Evolutionary conservation across 1,140 invertebrate species (phyloP), one percentile per base, ranked within the genome.

Genomic region (Cotesia glomerata): DNA sequence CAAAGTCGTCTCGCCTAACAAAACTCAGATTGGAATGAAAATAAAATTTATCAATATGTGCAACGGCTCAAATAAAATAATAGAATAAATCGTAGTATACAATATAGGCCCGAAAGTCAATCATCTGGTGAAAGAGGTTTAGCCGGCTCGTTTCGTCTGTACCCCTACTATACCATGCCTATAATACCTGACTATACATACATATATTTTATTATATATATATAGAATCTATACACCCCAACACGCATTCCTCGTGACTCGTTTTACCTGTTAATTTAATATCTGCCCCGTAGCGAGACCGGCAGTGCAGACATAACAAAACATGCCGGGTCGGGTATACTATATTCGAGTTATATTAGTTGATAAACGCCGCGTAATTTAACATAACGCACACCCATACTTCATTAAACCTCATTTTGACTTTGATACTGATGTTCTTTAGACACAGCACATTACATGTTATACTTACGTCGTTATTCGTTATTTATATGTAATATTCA

Each of bases 201-300:
- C 39, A 26, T 32, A 36, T 32, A 26, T 59, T 18, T 45, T 13
- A 51, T 16, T 51, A 66, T 49, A 45, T 18, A 54, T 16, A 56
- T 14, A 56, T 13, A 56, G 16, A n/a, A 56, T 56, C 52, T 56
- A 32, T 59, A 26, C 26, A 65, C 39, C 59, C 65, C 54, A 56
- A 26, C 34, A 35, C 36, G 49, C 63, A 67, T 73, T 71, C 72
- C 64, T 69, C 32, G 45, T 54, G 56, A 74, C 72, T 76, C 58
- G 64, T 76, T 72, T 72, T 72, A 74, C 75, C 73, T 74, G 74
- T 75, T 71, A 69, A 75, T 75, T 74, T 69, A 69, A 74, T 71
- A 68, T 75, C 56, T 69, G 35, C 68, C 35, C 67, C 39, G 56
- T 59, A 56, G 59, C 67, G 59, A 72, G 65, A 49, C 18, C 39